A percentile compares a stretch with the other conserved stretches of the same genome.
phyloP scores from a whole-genome alignment of 2,797 vertebrate genomes.

The Emydoidea blandingii region DNA sequence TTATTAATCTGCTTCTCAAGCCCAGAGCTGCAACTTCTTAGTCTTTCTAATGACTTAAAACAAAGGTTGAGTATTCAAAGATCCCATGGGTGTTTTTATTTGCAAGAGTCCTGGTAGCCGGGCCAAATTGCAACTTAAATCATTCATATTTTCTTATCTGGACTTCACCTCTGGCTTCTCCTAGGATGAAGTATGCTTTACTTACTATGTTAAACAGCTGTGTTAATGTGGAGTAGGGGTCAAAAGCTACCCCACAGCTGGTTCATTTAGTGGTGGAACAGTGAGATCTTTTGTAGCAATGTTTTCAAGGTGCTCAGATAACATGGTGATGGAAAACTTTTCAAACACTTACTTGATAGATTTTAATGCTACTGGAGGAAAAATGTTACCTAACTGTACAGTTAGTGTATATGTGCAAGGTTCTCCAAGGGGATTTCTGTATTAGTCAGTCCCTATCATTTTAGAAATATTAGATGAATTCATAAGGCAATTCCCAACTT shows the following conservation, averaged over 20 bases:
- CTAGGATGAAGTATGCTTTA: slow-evolving; percentile 11
- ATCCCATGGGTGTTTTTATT: neutral
- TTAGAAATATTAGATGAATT: slow-evolving; percentile 48
- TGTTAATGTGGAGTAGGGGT: neutral
- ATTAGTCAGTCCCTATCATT: slow-evolving; percentile 23
- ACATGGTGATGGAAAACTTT: neutral
- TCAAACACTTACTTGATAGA: neutral
- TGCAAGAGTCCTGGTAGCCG: neutral
- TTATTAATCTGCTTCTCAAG: neutral
- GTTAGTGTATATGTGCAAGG: slow-evolving; percentile 6
- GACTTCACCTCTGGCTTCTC: neutral
- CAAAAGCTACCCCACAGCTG: neutral
- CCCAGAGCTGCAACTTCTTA: neutral
- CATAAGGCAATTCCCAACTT: slow-evolving; percentile 38
- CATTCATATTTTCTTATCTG: neutral
- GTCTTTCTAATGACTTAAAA: neutral
- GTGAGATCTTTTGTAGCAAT: neutral
- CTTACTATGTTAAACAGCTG: neutral
- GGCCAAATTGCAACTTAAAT: neutral
- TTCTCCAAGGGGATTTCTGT: neutral
- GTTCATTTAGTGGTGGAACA: neutral
- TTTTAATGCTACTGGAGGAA: neutral
- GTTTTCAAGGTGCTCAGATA: neutral
- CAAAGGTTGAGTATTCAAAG: neutral
- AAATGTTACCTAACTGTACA: neutral